Percentiles rank a stretch among this genome's conserved stretches.
Conservation (phyloP, 2,888 invertebrate species). For the Diplolepis rosae region DNA sequence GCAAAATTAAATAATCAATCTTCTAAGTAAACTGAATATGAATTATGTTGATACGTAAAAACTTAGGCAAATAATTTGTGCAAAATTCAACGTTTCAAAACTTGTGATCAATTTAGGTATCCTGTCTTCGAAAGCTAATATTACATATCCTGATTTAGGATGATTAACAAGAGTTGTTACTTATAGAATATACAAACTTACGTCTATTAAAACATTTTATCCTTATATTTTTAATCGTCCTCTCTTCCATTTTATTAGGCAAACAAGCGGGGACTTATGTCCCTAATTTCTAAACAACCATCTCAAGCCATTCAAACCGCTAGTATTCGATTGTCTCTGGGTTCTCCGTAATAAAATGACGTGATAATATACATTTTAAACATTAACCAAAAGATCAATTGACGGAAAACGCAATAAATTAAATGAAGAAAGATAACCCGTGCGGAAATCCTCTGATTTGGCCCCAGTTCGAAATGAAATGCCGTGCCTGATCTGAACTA, state of each 20-base stretch:
- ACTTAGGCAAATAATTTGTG: too few relatives aligned
- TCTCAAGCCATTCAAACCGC: constrained; percentile 8
- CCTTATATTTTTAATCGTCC: neutral
- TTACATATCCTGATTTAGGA: neutral
- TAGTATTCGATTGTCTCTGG: constrained; percentile 17
- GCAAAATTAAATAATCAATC: too few relatives aligned
- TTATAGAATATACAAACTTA: constrained; percentile 6
- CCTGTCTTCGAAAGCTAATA: neutral
- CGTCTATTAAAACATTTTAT: constrained; percentile 3
- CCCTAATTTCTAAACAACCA: constrained; percentile 5
- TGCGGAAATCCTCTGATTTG: too few relatives aligned
- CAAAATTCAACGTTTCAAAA: too few relatives aligned
- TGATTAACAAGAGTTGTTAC: neutral
- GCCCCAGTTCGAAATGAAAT: too few relatives aligned
- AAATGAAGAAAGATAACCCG: too few relatives aligned
- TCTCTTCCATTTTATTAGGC: neutral
- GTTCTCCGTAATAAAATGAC: neutral
- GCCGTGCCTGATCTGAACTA: too few relatives aligned
- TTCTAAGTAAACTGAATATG: too few relatives aligned
- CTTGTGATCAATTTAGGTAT: neutral
- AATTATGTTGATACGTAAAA: too few relatives aligned
- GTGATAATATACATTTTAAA: too few relatives aligned
- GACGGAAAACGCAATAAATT: too few relatives aligned
- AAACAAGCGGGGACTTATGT: neutral
- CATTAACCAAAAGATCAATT: too few relatives aligned